These are phyloP conservation scores for Ophion ventricosus DNA, from an alignment of 2,888 invertebrate species.

Conservation along the genomic window DNA sequence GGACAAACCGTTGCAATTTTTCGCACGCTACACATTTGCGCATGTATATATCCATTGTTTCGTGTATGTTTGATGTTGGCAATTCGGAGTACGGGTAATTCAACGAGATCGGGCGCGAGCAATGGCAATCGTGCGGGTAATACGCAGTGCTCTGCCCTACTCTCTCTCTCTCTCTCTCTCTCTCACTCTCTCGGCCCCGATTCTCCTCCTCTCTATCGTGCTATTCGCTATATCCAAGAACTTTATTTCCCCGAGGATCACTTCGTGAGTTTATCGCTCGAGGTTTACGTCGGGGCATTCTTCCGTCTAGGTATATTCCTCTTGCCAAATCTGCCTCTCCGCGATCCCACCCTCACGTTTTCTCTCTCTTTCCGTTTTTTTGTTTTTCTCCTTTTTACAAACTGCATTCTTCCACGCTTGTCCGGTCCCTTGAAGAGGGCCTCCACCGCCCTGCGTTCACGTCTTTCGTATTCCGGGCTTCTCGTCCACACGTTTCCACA, in stretches of 20 bases:
- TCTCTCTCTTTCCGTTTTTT: not conserved
- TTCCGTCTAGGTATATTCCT: constrained; percentile 45
- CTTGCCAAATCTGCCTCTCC: constrained; percentile 36
- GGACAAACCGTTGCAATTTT: constrained; percentile 24
- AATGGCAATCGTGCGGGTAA: constrained; percentile 50
- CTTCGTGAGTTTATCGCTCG: constrained; percentile 77
- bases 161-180: not conserved
- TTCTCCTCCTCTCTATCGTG: constrained; percentile 53
- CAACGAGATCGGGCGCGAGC: constrained; percentile 42
- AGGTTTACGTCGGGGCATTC: constrained; percentile 64
- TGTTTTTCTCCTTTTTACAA: constrained; percentile 13
- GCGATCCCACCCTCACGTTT: not conserved
- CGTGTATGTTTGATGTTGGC: constrained; percentile 29
- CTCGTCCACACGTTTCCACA: constrained; percentile 1
- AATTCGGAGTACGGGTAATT: constrained; percentile 43
- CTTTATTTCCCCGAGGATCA: constrained; percentile 80
- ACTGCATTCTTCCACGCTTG: not conserved
- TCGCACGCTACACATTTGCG: constrained; percentile 9
- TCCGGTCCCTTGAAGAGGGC: not conserved
- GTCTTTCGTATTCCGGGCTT: constrained; percentile 38
- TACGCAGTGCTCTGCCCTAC: constrained; percentile 11
- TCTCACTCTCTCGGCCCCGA: constrained; percentile 27
- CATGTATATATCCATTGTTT: constrained; percentile 1
- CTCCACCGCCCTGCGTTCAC: constrained; percentile 15
- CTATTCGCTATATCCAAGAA: constrained; percentile 67